Percentiles rank a stretch among this genome's conserved stretches.
These are phyloP conservation scores for Caenorhabditis wallacei DNA, from an alignment of 2,888 invertebrate species.

Conservation along the genomic window DNA sequence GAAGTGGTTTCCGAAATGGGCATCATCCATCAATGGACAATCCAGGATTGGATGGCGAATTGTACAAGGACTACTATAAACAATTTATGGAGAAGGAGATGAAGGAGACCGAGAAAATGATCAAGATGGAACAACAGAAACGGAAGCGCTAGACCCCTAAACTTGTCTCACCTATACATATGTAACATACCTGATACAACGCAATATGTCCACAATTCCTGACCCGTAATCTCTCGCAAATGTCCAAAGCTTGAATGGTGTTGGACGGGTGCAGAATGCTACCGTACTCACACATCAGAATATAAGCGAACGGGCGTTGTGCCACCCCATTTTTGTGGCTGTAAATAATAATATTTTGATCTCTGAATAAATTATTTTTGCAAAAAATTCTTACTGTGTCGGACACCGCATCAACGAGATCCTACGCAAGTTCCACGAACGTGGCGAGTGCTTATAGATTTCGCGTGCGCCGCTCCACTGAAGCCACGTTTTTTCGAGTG, in stretches of 20 bases:
- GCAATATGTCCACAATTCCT: constrained; percentile 82
- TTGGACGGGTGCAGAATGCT: constrained; percentile 81
- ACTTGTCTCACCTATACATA: neutral
- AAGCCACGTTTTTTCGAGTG: constrained; percentile 80
- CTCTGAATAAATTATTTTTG: neutral
- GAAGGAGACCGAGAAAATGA: neutral
- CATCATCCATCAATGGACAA: constrained; percentile 3
- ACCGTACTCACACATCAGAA: constrained; percentile 82
- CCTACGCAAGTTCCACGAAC: constrained; percentile 79
- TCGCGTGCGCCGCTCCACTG: constrained; percentile 82
- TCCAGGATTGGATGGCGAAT: neutral
- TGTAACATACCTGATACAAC: constrained; percentile 76
- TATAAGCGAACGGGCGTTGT: constrained; percentile 78
- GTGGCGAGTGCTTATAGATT: constrained; percentile 82
- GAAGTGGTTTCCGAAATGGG: constrained; percentile 21
- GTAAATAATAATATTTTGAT: neutral
- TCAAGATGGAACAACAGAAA: neutral
- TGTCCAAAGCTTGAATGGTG: constrained; percentile 80
- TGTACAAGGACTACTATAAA: neutral
- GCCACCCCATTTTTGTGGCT: constrained; percentile 57
- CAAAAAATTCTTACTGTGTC: constrained; percentile 55
- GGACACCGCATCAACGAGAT: constrained; percentile 78
- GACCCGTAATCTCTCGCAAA: constrained; percentile 81
- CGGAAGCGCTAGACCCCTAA: neutral
- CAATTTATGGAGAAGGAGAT: neutral